Evolutionary conservation across 2,797 vertebrate genomes (phyloP).

Genomic region (Gymnodraco acuticeps): DNA sequence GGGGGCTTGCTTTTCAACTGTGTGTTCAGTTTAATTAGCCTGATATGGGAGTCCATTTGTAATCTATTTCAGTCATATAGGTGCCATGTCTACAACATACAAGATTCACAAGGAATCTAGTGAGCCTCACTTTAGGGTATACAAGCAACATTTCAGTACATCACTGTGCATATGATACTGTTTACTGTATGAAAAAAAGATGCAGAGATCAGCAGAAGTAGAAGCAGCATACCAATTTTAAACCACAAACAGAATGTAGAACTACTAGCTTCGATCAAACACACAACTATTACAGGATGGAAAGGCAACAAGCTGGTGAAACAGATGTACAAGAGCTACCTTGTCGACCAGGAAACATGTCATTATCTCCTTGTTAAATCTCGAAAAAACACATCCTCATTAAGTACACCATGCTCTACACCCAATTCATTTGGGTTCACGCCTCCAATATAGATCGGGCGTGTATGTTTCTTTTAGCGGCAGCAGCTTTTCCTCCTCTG

Average conservation of each 20-base stretch:
- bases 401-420: constrained; percentile 21
- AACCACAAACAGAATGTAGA: neutral
- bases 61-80: neutral
- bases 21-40: too few relatives aligned
- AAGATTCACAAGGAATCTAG: neutral
- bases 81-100: neutral
- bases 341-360: constrained; percentile 38
- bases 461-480: constrained; percentile 54
- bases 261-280: neutral
- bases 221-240: neutral
- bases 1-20: too few relatives aligned
- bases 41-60: too few relatives aligned
- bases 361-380: constrained; percentile 22
- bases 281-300: neutral
- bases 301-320: constrained; percentile 24
- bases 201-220: neutral
- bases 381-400: constrained; percentile 26
- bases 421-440: constrained; percentile 40
- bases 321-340: constrained; percentile 31
- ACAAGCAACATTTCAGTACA: neutral
- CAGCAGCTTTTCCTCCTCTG: constrained; percentile 50
- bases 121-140: neutral
- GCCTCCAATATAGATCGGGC: constrained; percentile 34
- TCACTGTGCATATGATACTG: neutral
- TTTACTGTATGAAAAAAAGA: neutral